Percentiles rank a stretch among this genome's conserved stretches.
phyloP scores from a whole-genome alignment of 2,797 vertebrate species.

The Alauda arvensis region DNA sequence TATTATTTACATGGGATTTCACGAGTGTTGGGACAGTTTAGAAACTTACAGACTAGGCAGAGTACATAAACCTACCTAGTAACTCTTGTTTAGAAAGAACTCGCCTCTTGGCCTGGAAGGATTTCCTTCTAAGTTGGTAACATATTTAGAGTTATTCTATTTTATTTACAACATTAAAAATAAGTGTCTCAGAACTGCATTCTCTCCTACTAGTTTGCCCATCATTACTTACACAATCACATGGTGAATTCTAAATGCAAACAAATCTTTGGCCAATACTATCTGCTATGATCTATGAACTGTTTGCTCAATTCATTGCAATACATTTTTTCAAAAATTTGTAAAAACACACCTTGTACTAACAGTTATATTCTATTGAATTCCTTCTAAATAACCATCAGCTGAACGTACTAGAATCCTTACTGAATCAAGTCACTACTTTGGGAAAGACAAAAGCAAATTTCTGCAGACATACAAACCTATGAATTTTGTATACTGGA shows the following conservation, averaged over 20 bases:
- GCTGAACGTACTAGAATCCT: neutral
- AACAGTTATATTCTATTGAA: neutral
- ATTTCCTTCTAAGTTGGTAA: neutral
- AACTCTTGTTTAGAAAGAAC: neutral
- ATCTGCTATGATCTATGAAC: too few species aligned
- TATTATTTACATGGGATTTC: neutral
- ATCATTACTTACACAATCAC: neutral
- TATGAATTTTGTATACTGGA: constrained; percentile 26
- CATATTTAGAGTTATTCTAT: neutral
- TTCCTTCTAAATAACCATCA: neutral
- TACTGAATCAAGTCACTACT: neutral
- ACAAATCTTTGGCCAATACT: neutral
- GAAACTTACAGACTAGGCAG: neutral
- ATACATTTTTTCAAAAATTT: neutral
- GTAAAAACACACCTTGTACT: neutral
- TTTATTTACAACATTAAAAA: neutral
- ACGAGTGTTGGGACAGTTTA: neutral
- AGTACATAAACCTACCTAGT: neutral
- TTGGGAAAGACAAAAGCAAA: neutral
- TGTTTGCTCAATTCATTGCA: neutral
- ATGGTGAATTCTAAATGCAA: neutral
- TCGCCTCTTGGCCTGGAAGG: neutral
- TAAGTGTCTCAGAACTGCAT: neutral
- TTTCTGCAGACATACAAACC: neutral
- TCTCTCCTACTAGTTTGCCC: neutral